Base-by-base conservation (phyloP, 2,113 vertebrate genomes). In the Dasyornis broadbenti region DNA sequence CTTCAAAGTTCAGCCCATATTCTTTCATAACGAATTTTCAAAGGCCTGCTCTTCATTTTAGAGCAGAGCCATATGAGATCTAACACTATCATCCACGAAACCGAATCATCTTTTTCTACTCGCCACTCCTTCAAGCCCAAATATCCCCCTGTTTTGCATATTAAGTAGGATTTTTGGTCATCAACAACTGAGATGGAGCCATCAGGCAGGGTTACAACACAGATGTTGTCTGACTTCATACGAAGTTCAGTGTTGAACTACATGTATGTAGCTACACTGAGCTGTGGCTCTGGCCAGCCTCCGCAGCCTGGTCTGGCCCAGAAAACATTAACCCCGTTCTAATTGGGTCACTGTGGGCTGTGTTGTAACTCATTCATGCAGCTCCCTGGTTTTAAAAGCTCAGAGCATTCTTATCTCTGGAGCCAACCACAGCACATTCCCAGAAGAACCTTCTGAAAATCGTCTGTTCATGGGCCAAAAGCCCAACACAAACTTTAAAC, bases 341-440 rank as follows among this genome's bases (percentile, higher is more conserved):
- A n/a, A 72, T 0, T 71, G 44, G 45, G 69, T 69, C 70, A 69
- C 45, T 2, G 1, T 10, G 30, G 47, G 21, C 76, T 56, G 44
- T 27, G 37, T 9, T 56, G 33, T 19, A 75, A 63, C 27, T 28
- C 0, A 0, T 21, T 18, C 5, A 0, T 2, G 7, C 12, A 24
- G 10, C 47, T 83, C 0, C 2, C 33, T 52, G 23, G 18, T 61
- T 85, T 75, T 26, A 16, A 66, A 70, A 28, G 6, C 26, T 3
- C 9, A 5, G 7, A 70, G 23, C 13, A 78, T 84, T 89, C 86
- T 45, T 3, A 1, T 31, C 50, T 54, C 60, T 17, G 33, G 24
- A 44, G 10, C 4, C 35, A 54, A 50, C 4, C 50, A 30, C 45
- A 57, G 33, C 23, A 50, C 3, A 0, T 56, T 82, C 24, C 45